Base-by-base conservation (phyloP, 2,888 invertebrate genomes). In the Patella pellucida region DNA sequence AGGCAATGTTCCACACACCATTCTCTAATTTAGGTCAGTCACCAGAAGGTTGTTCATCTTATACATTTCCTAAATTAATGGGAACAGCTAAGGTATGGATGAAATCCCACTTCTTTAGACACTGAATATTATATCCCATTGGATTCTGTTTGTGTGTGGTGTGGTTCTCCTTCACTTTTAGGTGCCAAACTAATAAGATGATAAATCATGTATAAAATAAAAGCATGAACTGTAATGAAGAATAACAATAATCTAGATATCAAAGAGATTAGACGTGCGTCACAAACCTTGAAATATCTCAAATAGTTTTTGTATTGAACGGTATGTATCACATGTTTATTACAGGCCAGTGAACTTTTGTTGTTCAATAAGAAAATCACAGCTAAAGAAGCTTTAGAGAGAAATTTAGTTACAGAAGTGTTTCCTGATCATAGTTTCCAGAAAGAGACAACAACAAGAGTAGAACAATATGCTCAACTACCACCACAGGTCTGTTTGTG, bases 1-100 rank as follows among this genome's bases (percentile, higher is more conserved):
- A 96, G 96, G 95, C 97, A 1, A 95, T 95, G 79, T 97, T 98
- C 91, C 92, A 94, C 76, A 95, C 97, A 16, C 98, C 98, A 11
- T 99, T 99, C 90, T 93, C 95, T 23, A 93, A 93, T 82, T 91
- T 98, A 75, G 97, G 97, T 2, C 92, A 98, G 82, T 94, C 95
- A 54, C 95, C 97, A 19, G 98, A 99, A 92, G 97, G 95, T 12
- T 96, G 96, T 88, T 96, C 97, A 3, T 94, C 96, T 27, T 95
- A 94, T 84, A 94, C 94, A 74, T 97, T 97, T 89, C 96, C 98
- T 0, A 92, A 92, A 85, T 92, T 97, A 72, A 93, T 99, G 92
- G 98, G 98, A 9, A 74, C 93, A 73, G 94, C 95, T 77, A 96
- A 95, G 92, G 95, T 92, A 78, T 74, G 81, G 74, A 41, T 41